A percentile compares a stretch with the other conserved stretches of the same genome.
These are phyloP conservation scores for Egretta garzetta DNA, from an alignment of 2,113 vertebrate genomes.

Conservation along the genomic window DNA sequence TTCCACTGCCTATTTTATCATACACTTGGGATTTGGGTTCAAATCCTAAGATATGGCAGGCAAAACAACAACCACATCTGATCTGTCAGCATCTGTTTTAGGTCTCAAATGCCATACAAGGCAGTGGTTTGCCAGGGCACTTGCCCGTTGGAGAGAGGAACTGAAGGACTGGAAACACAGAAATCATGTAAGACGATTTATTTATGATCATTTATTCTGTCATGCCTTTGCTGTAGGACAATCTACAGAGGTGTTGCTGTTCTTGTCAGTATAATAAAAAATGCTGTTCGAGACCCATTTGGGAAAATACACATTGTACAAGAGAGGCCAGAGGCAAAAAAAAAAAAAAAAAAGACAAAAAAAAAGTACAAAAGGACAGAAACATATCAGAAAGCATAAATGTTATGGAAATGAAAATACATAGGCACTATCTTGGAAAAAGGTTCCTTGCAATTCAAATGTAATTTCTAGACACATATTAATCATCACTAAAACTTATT, in stretches of 20 bases:
- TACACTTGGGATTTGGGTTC: not conserved
- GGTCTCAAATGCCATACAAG: not conserved
- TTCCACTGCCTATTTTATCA: not conserved
- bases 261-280: constrained; percentile 55
- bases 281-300: not conserved
- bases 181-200: not conserved
- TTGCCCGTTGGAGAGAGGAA: not conserved
- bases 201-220: constrained; percentile 48
- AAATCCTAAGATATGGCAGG: not conserved
- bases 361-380: not conserved
- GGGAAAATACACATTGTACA: not conserved
- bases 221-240: constrained; percentile 61
- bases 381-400: constrained; percentile 13
- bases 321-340: not conserved
- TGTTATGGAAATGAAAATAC: constrained; percentile 2
- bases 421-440: not conserved
- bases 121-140: not conserved
- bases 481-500: not conserved
- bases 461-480: not conserved
- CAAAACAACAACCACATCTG: not conserved
- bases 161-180: not conserved
- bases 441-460: not conserved
- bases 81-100: not conserved
- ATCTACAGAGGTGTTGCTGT: constrained; percentile 19
- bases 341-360: not conserved